Evolutionary conservation across 2,888 invertebrate genomes (phyloP), one percentile per base, ranked within the genome.

Genomic region (Omphaloscelis lunosa): DNA sequence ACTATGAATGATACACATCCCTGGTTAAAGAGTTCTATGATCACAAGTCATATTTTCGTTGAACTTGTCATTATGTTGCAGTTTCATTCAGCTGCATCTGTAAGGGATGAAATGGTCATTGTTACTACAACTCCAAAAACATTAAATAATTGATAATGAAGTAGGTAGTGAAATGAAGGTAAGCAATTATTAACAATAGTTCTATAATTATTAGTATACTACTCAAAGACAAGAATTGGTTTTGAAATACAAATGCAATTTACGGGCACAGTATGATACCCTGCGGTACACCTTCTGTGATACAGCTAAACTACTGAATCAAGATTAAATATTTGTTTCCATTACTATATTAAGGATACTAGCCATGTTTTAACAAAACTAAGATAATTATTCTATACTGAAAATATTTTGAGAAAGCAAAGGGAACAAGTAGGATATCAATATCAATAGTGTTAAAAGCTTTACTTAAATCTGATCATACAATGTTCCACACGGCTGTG

Each of bases 401-500:
- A 27, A 29, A 65, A 27, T 23, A n/a, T 77, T 12, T 27, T 72
- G 4, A 45, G 12, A 27, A 53, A 53, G 1, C 9, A 27, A 45
- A 53, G 12, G 2, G 11, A 17, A 27, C 23, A 51, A 51, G 20
- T 27, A 12, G 17, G 23, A 70, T 45, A 45, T 23, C 45, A 41
- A 59, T 8, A 29, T 45, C 8, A 53, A 68, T 15, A 45, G 27
- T 58, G 34, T 80, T 41, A 58, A 58, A 80, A 34, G 75, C 51
- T 15, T 58, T 20, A 45, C 62, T 39, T 8, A 15, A 58, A 29
- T 53, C 41, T n/a, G 4, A 61, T 61, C 23, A 2, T 29, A 39
- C 8, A 17, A 58, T n/a, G 8, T 59, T 56, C 17, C 56, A 27
- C 27, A 29, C n/a, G n/a, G 6, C 11, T 17, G 8, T n/a, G 3